Evolutionary conservation across 1,140 invertebrate species (phyloP).

Genomic region (Caenorhabditis latens): DNA sequence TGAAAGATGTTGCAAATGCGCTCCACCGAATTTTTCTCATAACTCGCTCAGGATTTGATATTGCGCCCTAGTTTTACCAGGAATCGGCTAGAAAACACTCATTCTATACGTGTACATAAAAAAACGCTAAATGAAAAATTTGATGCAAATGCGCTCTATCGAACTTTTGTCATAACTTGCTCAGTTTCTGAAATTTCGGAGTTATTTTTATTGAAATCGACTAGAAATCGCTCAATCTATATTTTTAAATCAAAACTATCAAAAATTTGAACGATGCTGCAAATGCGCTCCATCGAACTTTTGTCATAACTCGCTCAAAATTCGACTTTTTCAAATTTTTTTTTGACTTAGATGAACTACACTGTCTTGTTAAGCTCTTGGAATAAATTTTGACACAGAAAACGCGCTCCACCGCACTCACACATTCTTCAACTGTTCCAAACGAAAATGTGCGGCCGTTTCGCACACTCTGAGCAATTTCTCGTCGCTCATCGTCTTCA

Average conservation of each 20-base stretch:
- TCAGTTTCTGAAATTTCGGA: not conserved
- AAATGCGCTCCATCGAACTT: not conserved
- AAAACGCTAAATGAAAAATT: no score
- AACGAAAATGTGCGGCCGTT: not conserved
- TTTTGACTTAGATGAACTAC: not conserved
- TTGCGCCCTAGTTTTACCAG: no score
- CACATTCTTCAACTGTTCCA: conserved; percentile 37
- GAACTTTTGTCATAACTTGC: not conserved
- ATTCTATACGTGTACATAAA: no score
- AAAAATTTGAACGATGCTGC: not conserved
- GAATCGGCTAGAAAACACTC: no score
- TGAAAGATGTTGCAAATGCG: not conserved
- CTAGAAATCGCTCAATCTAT: not conserved
- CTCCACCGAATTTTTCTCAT: not conserved
- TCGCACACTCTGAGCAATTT: conserved; percentile 16
- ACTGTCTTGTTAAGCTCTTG: no score
- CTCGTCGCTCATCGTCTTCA: not conserved
- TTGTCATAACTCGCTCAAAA: not conserved
- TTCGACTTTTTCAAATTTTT: not conserved
- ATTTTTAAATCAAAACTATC: not conserved
- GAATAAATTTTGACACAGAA: no score
- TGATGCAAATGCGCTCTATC: not conserved
- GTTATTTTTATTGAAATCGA: not conserved
- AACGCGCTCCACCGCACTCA: conserved; percentile 22
- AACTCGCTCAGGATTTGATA: not conserved